Evolutionary conservation across 2,113 vertebrate genomes (phyloP), one percentile per base, ranked within the genome.

Genomic region (Epinephelus lanceolatus): DNA sequence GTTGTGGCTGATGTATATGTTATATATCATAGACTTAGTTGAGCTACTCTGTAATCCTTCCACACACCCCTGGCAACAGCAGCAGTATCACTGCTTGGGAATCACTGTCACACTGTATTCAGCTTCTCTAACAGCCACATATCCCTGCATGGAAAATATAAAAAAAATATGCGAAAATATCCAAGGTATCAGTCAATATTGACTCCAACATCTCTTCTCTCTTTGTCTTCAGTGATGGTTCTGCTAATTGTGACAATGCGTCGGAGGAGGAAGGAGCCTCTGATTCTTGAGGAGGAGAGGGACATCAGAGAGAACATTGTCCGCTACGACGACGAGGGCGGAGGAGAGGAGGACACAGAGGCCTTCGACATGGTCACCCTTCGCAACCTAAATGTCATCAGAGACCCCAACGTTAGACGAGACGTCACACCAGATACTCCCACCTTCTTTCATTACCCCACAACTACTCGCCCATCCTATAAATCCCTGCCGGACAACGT

Each of bases 261-360:
- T 37, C 89, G 96, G 59, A 89, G 98, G 66, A 96, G 96, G 93
- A 99, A 99, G 91, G 97, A 97, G 65, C 97, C 98, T 0, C 96
- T 99, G 40, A 97, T 99, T 79, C 96, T 99, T 2, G 98, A 99
- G 19, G 98, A 99, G 75, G 98, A 99, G 88, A 84, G 97, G 67
- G 98, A 99, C 80, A 96, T 99, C 85, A 85, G 98, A 40, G 98
- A 99, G 88, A 99, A 99, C 59, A 99, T 99, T 0, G 98, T 99
- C 2, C 94, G 97, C 3, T 99, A 99, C 0, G 98, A 99, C 5
- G 98, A 99, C 0, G 98, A 99, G 71, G 98, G 98, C 0, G 98
- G 98, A 0, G 98, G 98, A 19, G 98, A 99, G 89, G 98, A 99
- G 82, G 98, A 99, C 94, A 99, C 98, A 0, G 97, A 99, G 75